Evolutionary conservation across 2,888 invertebrate genomes (phyloP).

Genomic region (Sphecodes monilicornis): DNA sequence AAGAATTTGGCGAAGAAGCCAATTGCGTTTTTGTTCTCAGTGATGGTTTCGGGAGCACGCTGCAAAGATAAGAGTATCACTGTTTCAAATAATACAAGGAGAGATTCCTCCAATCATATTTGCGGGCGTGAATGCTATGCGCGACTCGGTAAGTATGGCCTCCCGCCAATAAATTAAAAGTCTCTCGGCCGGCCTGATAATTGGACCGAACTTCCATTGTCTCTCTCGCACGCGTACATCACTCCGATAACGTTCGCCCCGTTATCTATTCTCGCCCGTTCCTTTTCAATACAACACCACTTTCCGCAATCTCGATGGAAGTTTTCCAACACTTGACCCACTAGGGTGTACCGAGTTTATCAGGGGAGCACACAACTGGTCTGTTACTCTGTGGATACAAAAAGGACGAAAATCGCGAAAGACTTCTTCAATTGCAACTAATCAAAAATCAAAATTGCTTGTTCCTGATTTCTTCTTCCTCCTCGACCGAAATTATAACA

Average conservation of each 20-base stretch:
- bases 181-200: not conserved
- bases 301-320: conserved; percentile 71
- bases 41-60: not conserved
- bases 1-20: not conserved
- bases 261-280: conserved; percentile 23
- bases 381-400: conserved; percentile 8
- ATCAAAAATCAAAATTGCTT: too few relatives aligned
- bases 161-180: conserved; percentile 22
- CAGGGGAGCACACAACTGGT: conserved; percentile 54
- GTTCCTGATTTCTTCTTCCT: not conserved
- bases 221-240: conserved; percentile 4
- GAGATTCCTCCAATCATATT: not conserved
- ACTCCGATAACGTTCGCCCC: conserved; percentile 38
- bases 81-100: not conserved
- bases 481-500: not conserved
- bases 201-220: not conserved
- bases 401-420: conserved; percentile 16
- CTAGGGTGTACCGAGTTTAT: conserved; percentile 66
- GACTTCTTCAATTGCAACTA: not conserved
- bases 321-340: conserved; percentile 72
- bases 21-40: not conserved
- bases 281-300: conserved; percentile 31
- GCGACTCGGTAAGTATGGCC: not conserved
- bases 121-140: too few relatives aligned
- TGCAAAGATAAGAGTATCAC: not conserved